phyloP scores from a whole-genome alignment of 2,113 vertebrate genomes.

The Smithornis capensis region DNA sequence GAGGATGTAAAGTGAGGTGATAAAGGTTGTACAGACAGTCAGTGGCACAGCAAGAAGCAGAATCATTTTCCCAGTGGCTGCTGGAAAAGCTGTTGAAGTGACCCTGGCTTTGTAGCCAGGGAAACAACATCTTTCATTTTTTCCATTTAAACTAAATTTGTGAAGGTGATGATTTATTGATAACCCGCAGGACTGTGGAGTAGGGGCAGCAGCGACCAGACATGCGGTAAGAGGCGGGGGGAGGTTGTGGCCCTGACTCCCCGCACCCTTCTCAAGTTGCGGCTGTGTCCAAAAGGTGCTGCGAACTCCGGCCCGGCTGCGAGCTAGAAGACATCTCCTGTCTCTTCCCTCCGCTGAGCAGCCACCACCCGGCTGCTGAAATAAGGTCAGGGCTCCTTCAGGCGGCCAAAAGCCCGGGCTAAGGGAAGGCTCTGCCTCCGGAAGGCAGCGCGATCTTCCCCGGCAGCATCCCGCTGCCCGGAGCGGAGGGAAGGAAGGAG shows the following conservation, averaged over 20 bases:
- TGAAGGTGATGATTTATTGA: background rate
- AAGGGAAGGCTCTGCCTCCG: background rate
- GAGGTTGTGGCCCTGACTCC: background rate
- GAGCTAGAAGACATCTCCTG: background rate
- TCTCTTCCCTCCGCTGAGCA: background rate
- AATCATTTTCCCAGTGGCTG: accelerated
- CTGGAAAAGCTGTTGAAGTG: background rate
- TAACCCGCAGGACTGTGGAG: background rate
- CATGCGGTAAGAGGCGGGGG: background rate
- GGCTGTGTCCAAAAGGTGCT: background rate
- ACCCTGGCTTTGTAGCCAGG: background rate
- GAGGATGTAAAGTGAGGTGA: background rate
- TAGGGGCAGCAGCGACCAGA: background rate
- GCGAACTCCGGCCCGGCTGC: background rate
- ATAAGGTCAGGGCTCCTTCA: background rate
- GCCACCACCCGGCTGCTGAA: background rate
- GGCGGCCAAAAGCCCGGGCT: background rate
- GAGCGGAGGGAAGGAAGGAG: background rate
- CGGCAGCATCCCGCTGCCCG: background rate
- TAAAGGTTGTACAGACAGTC: background rate
- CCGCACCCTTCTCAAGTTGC: background rate
- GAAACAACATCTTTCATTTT: background rate
- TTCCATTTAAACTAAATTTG: background rate
- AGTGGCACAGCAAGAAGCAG: background rate
- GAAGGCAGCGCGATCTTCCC: background rate